Base-by-base conservation (phyloP, 2,797 vertebrate genomes). In the Halcyon badia region DNA sequence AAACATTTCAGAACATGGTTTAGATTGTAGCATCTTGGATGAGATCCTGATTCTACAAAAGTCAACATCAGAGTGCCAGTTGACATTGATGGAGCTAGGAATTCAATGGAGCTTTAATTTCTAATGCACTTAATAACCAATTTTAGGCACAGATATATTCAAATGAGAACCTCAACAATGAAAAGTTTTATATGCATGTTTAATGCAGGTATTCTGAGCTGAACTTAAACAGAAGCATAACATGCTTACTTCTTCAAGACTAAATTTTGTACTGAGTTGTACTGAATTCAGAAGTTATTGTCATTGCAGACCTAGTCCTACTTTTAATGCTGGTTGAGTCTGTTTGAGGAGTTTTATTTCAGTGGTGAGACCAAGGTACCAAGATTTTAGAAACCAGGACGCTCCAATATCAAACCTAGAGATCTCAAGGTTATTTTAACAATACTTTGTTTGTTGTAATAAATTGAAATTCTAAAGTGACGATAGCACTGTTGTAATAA, bases 351-450 rank as follows among this genome's bases (percentile, higher is more conserved):
- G 6, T 60, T 94, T 77, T 80, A 51, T 58, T 83, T 79, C 39
- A 71, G 19, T 26, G 19, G 8, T 42, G 39, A 80, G 22, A 85
- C 11, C 2, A 72, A 71, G 39, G 83, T 57, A 9, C 3, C 15
- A 49, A 61, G 37, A 41, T 61, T 90, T 90, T 65, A 87, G 62
- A 81, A 95, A 89, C 33, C 68, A 75, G 30, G 49, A 75, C 35
- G 54, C 5, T 5, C 9, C 42, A 56, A 7, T 28, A 86, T 52
- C 4, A 72, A 37, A 68, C 61, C 7, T 56, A 13, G 77, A 73
- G 14, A 19, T 44, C 30, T 56, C 31, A 69, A 60, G 30, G 10
- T 6, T 42, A 39, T 48, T 48, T 24, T 24, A 28, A 28, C 28
- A 28, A 51, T 51, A 51, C 49, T 51, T 51, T 51, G 25, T 51